phyloP scores from a whole-genome alignment of 2,888 invertebrate species.

The Corbicula japonica region DNA sequence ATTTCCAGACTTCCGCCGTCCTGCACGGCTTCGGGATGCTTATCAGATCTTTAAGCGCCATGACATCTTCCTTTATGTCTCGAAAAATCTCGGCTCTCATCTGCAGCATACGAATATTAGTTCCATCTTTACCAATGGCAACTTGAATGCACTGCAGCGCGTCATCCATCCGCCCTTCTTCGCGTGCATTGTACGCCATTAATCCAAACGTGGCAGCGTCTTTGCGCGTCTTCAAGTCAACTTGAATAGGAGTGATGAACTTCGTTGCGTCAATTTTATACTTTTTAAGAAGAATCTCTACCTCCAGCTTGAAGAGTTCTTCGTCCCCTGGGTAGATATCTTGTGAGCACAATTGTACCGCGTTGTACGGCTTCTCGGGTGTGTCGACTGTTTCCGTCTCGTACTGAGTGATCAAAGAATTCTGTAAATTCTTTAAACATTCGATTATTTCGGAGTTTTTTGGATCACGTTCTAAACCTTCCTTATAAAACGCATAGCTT shows the following conservation, averaged over 20 bases:
- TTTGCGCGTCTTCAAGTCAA: constrained; percentile 49
- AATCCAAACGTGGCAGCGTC: constrained; percentile 71
- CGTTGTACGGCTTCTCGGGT: constrained; percentile 74
- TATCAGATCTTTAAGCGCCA: constrained; percentile 75
- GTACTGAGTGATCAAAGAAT: constrained; percentile 71
- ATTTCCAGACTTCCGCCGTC: constrained; percentile 79
- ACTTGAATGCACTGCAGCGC: constrained; percentile 66
- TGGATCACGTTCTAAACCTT: constrained; percentile 74
- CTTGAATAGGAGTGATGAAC: constrained; percentile 6
- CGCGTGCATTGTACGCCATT: constrained; percentile 67
- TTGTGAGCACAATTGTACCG: constrained; percentile 77
- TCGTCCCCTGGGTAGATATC: constrained; percentile 81
- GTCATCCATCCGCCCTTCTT: constrained; percentile 61
- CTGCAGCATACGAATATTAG: constrained; percentile 69
- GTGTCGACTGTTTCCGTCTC: constrained; percentile 51
- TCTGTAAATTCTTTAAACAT: constrained; percentile 74
- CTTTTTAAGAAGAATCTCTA: constrained; percentile 77
- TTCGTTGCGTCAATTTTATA: constrained; percentile 70
- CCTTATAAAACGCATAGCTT: constrained; percentile 74
- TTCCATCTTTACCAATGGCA: constrained; percentile 66
- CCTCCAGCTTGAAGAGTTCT: constrained; percentile 73
- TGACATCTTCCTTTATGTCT: constrained; percentile 64
- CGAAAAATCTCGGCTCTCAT: constrained; percentile 73
- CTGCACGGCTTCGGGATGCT: constrained; percentile 76
- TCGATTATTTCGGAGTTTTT: constrained; percentile 69